Percentiles rank a stretch among this genome's conserved stretches.
Conservation (phyloP, 2,797 vertebrate genomes). For the Cyclura pinguis region DNA sequence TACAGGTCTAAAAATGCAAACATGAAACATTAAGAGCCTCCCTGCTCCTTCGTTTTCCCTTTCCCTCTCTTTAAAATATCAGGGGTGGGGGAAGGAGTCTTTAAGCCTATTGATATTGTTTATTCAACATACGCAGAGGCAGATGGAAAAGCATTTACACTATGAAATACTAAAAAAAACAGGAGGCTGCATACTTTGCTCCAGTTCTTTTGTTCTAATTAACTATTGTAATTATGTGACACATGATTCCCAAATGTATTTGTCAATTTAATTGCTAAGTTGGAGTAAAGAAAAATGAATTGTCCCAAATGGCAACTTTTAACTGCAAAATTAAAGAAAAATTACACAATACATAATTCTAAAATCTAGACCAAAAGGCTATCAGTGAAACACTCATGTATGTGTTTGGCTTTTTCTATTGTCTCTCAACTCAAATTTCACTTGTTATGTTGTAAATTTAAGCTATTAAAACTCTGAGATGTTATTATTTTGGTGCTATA, state of each 20-base stretch:
- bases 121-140: constrained; percentile 55
- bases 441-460: constrained; percentile 42
- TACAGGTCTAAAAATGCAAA: constrained; percentile 69
- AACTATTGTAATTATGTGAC: constrained; percentile 33
- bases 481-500: constrained; percentile 78
- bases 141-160: constrained; percentile 58
- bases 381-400: constrained; percentile 54
- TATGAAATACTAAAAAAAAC: constrained; percentile 58
- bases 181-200: constrained; percentile 54
- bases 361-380: constrained; percentile 45
- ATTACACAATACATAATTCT: constrained; percentile 56
- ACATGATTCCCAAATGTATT: constrained; percentile 67
- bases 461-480: constrained; percentile 73
- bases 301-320: constrained; percentile 71
- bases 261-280: constrained; percentile 38
- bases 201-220: constrained; percentile 32
- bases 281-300: constrained; percentile 52
- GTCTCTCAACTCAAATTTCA: constrained; percentile 63
- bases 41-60: constrained; percentile 55
- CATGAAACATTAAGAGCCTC: constrained; percentile 55
- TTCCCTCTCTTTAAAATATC: constrained; percentile 59
- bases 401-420: constrained; percentile 58
- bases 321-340: constrained; percentile 61
- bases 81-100: not conserved
- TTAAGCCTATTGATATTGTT: constrained; percentile 34